Conservation (phyloP, 2,113 vertebrate genomes). For the Nerophis ophidion region DNA sequence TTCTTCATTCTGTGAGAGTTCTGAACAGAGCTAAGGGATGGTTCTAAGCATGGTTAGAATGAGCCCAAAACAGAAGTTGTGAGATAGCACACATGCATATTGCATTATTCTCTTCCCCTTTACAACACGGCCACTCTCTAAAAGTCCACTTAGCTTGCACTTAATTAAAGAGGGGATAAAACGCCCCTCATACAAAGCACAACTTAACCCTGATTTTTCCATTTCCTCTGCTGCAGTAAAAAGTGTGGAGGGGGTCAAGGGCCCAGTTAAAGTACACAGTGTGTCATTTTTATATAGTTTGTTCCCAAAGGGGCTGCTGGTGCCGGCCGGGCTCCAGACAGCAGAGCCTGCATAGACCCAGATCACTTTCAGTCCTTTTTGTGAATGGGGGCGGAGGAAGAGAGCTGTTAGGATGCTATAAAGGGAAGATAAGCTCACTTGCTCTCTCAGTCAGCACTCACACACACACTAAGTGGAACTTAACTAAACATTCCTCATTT, state of each 20-base stretch:
- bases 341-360: constrained; percentile 38
- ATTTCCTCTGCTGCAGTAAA: constrained; percentile 41
- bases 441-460: constrained; percentile 42
- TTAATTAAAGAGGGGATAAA: constrained; percentile 2
- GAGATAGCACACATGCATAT: background rate
- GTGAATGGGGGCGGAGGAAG: constrained; percentile 74
- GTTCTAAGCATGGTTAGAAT: too few relatives aligned
- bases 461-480: constrained; percentile 39
- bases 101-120: background rate
- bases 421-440: constrained; percentile 66
- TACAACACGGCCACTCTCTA: background rate
- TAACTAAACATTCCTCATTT: constrained; percentile 19
- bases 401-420: constrained; percentile 68
- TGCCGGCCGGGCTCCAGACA: constrained; percentile 60
- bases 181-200: constrained; percentile 11
- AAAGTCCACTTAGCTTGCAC: constrained; percentile 1
- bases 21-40: too few relatives aligned
- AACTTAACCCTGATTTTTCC: background rate
- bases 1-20: too few relatives aligned
- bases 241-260: constrained; percentile 41
- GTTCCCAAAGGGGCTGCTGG: constrained; percentile 52
- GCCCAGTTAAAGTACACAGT: constrained; percentile 59
- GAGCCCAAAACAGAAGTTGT: background rate
- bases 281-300: constrained; percentile 60
- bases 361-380: constrained; percentile 67